phyloP scores from a whole-genome alignment of 1,140 invertebrate species.

The Brachionus calyciflorus region DNA sequence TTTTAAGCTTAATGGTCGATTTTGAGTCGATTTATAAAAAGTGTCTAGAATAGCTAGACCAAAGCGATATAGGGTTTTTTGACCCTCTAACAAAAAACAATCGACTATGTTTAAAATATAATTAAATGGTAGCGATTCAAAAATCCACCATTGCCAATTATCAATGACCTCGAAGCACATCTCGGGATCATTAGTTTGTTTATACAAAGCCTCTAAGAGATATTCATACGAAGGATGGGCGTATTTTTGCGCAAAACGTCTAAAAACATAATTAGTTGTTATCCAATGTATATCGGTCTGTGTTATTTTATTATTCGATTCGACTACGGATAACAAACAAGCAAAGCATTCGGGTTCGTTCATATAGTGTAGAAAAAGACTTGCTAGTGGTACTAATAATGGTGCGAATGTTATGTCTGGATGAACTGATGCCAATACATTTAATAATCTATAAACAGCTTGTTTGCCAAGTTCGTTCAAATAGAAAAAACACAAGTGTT shows the following conservation, averaged over 20 bases:
- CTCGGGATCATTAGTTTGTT: background rate
- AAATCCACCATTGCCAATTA: conserved; percentile 40
- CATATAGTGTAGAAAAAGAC: conserved; percentile 43
- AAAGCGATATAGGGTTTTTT: conserved; percentile 11
- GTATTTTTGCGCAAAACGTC: conserved; percentile 42
- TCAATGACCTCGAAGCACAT: background rate
- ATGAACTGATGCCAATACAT: conserved; percentile 32
- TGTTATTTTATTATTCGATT: conserved; percentile 41
- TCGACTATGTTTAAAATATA: conserved; percentile 38
- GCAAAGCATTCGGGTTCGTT: conserved; percentile 36
- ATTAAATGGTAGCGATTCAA: conserved; percentile 31
- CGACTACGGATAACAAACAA: conserved; percentile 23
- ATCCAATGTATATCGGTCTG: conserved; percentile 45
- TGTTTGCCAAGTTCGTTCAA: conserved; percentile 31
- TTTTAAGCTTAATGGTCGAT: background rate
- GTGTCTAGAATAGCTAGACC: background rate
- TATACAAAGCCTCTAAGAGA: conserved; percentile 10
- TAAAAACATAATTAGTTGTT: conserved; percentile 29
- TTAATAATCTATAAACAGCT: conserved; percentile 23
- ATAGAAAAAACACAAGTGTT: conserved; percentile 28
- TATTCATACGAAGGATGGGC: background rate
- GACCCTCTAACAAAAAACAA: conserved; percentile 35
- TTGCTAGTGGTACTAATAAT: conserved; percentile 14
- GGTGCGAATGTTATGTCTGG: conserved; percentile 47
- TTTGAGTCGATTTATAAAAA: background rate